phyloP scores from a whole-genome alignment of 2,113 vertebrate genomes.

The Polypterus bichir region DNA sequence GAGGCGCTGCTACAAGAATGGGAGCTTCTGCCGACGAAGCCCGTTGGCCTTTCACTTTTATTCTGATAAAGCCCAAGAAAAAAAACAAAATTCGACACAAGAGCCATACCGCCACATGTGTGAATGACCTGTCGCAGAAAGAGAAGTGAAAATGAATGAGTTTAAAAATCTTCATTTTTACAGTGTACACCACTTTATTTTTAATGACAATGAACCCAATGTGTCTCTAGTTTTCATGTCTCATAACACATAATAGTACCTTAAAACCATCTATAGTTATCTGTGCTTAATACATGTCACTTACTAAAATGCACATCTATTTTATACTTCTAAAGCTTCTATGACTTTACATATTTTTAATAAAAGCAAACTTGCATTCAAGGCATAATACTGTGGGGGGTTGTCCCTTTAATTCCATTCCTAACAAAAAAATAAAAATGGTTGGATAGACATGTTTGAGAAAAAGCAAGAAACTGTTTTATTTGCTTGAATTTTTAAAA shows the following conservation, averaged over 20 bases:
- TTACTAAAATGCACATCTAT: not conserved
- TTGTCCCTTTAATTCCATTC: too few species aligned
- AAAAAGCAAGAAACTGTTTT: too few species aligned
- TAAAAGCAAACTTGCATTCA: too few species aligned
- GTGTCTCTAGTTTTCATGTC: not conserved
- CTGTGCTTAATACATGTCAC: not conserved
- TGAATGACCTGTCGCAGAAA: conserved; percentile 40
- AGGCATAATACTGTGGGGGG: too few species aligned
- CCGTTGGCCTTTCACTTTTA: conserved; percentile 59
- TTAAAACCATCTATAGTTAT: not conserved
- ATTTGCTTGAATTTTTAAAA: too few species aligned
- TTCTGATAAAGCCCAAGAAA: conserved; percentile 61
- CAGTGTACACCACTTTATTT: conserved; percentile 1
- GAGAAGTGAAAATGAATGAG: conserved; percentile 19
- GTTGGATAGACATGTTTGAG: too few species aligned
- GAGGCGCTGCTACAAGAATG: conserved; percentile 69
- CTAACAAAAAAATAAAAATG: too few species aligned
- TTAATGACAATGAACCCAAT: not conserved
- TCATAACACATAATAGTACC: not conserved
- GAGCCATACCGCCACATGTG: conserved; percentile 40
- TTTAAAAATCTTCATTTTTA: not conserved
- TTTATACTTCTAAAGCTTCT: not conserved
- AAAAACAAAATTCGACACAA: conserved; percentile 66
- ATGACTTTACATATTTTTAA: too few species aligned
- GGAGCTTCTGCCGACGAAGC: conserved; percentile 63